These are phyloP conservation scores for Osmoderma eremita DNA, from an alignment of 2,888 invertebrate genomes.

Conservation along the genomic window DNA sequence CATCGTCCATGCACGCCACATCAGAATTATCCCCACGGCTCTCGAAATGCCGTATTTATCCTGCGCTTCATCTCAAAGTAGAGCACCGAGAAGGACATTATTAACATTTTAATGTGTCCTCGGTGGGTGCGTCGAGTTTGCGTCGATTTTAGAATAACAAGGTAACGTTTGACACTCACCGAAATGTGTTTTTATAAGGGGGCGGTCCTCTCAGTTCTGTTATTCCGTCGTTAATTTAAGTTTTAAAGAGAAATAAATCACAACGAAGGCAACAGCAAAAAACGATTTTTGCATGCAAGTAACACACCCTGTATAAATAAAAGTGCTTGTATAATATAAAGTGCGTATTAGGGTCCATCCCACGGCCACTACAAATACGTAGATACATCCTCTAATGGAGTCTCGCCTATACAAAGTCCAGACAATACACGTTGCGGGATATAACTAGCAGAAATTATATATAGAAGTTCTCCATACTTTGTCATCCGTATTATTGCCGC, in stretches of 20 bases:
- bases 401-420: slow-evolving; percentile 50
- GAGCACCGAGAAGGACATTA: not conserved
- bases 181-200: not conserved
- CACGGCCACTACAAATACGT: slow-evolving; percentile 44
- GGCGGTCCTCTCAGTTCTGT: too few species aligned
- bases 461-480: slow-evolving; percentile 47
- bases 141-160: slow-evolving; percentile 6
- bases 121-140: not conserved
- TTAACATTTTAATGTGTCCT: slow-evolving; percentile 10
- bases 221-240: too few species aligned
- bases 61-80: too few species aligned
- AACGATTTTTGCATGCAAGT: not conserved
- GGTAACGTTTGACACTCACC: not conserved
- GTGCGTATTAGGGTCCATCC: slow-evolving; percentile 51
- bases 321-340: slow-evolving; percentile 49
- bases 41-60: slow-evolving; percentile 8
- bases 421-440: slow-evolving; percentile 50
- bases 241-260: too few species aligned
- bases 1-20: slow-evolving; percentile 37
- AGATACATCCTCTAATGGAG: slow-evolving; percentile 56
- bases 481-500: slow-evolving; percentile 53
- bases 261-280: too few species aligned
- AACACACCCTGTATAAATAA: not conserved
- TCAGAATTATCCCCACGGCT: slow-evolving; percentile 19
- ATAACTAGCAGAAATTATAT: slow-evolving; percentile 48